A percentile compares a stretch with the other conserved stretches of the same genome.
phyloP scores from a whole-genome alignment of 2,113 vertebrate species.

The Ochotona princeps region DNA sequence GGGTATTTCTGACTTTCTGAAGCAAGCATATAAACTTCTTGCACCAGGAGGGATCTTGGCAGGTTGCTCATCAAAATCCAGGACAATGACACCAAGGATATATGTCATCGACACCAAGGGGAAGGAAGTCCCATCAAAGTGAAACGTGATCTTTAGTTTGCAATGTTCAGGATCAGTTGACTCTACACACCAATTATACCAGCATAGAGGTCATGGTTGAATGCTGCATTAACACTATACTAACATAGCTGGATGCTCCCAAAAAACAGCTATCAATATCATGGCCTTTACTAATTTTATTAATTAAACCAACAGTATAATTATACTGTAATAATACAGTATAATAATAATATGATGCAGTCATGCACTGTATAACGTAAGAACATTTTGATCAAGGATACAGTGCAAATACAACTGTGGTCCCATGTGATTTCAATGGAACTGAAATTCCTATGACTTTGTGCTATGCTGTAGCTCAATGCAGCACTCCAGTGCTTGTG shows the following conservation, averaged over 20 bases:
- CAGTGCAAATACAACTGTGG: too few species aligned
- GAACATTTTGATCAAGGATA: too few species aligned
- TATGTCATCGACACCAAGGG: neutral
- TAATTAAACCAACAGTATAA: neutral
- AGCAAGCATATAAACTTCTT: neutral
- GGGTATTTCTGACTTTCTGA: neutral
- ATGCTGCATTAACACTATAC: neutral
- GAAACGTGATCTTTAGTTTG: neutral
- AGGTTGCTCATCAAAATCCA: neutral
- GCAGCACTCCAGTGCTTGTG: too few species aligned
- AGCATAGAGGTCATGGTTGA: neutral
- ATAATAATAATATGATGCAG: neutral
- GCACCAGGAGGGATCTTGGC: neutral
- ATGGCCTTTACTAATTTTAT: neutral
- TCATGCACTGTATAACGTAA: too few species aligned
- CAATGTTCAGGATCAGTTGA: neutral
- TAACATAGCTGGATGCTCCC: neutral
- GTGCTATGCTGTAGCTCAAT: too few species aligned
- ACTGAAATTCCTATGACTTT: too few species aligned
- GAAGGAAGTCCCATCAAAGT: neutral
- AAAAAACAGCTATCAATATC: neutral
- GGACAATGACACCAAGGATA: conserved; percentile 3
- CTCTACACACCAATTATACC: neutral
- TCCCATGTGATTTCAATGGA: too few species aligned
- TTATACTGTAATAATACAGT: too few species aligned